Conservation (phyloP, 2,797 vertebrate genomes). For the Girardinus metallicus region DNA sequence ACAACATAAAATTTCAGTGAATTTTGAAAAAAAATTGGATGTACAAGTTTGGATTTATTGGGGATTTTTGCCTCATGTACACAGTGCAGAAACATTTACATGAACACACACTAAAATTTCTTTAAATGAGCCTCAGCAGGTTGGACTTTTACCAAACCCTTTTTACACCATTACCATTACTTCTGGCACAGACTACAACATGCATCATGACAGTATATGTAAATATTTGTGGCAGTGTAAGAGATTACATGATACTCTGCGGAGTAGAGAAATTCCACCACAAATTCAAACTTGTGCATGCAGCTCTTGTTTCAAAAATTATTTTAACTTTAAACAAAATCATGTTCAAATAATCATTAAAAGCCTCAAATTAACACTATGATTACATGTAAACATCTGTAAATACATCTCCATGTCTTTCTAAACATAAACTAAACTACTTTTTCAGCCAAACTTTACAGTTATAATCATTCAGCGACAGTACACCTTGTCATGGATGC, state of each 20-base stretch:
- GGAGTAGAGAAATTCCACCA: neutral
- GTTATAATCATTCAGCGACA: slow-evolving; percentile 2
- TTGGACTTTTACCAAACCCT: neutral
- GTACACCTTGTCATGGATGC: neutral
- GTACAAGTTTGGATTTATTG: slow-evolving; percentile 1
- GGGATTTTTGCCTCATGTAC: neutral
- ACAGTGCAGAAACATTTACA: neutral
- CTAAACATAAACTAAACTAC: slow-evolving; percentile 28
- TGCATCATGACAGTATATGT: neutral
- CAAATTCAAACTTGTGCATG: neutral
- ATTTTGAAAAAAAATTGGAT: neutral
- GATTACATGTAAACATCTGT: slow-evolving; percentile 3
- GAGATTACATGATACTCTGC: neutral
- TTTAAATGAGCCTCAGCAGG: neutral
- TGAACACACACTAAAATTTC: neutral
- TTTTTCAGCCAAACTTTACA: neutral
- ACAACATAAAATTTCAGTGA: neutral
- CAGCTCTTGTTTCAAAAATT: neutral
- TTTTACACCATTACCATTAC: neutral
- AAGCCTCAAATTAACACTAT: neutral
- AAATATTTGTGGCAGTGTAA: neutral
- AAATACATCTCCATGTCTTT: slow-evolving; percentile 4
- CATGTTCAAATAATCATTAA: neutral
- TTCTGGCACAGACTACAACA: neutral
- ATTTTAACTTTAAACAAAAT: neutral